Evolutionary conservation across 2,888 invertebrate species (phyloP), one percentile per base, ranked within the genome.

Genomic region (Malacosoma neustria): DNA sequence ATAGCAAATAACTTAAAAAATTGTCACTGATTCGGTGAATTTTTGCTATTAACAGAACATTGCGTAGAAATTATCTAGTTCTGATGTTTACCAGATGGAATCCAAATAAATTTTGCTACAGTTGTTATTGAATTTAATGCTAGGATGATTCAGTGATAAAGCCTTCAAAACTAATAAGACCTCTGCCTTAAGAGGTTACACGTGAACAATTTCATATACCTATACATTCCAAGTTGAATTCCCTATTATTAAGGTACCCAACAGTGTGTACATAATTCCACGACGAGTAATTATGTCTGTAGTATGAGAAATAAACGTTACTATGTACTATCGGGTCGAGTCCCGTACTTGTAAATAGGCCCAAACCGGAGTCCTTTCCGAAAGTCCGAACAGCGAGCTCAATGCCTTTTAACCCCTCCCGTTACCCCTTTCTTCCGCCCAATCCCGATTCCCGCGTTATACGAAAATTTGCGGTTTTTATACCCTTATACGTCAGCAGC

Each of bases 191-290:
- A n/a, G n/a, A n/a, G n/a, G n/a, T n/a, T n/a, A n/a, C n/a, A n/a
- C n/a, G n/a, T n/a, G n/a, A n/a, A n/a, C n/a, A n/a, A n/a, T n/a
- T n/a, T n/a, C n/a, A n/a, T n/a, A n/a, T n/a, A n/a, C n/a, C n/a
- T n/a, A n/a, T n/a, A n/a, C n/a, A 22, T 22, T 22, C 22, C 3
- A 22, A 22, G 22, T 22, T 22, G 9, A 9, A 22, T 9, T 22
- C 6, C 9, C 2, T 22, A 9, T 22, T 22, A 22, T 22, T 22
- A 22, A 22, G 9, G 22, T 22, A 22, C 22, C 6, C 22, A 22
- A 9, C 22, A 22, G 22, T 22, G 22, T 22, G 22, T 22, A 41
- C 38, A 34, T 41, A 41, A 41, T 31, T 36, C 38, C 31, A 29
- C 29, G 32, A 34, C 36, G 32, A 38, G 36, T 34, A 34, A 34